Percentiles rank a stretch among this genome's conserved stretches.
Conservation (phyloP, 2,888 invertebrate genomes). For the Dromius quadrimaculatus region DNA sequence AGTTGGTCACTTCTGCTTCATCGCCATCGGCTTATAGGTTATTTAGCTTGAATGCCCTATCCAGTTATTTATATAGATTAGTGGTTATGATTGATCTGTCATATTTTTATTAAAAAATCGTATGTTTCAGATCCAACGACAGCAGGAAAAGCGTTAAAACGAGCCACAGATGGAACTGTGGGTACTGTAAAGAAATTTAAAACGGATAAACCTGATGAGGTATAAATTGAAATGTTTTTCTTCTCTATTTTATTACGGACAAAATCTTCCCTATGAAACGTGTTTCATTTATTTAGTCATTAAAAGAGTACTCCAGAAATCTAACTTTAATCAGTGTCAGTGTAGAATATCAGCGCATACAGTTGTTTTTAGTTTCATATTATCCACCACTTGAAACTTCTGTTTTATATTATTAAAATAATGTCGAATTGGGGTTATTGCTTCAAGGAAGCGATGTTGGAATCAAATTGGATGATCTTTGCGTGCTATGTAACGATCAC, state of each 20-base stretch:
- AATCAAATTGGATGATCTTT: not conserved
- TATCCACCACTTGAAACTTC: slow-evolving; percentile 11
- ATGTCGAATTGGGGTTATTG: not conserved
- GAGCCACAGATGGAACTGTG: slow-evolving; percentile 53
- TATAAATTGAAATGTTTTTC: slow-evolving; percentile 33
- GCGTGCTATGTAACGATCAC: not conserved
- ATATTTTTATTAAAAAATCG: not conserved
- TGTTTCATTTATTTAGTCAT: slow-evolving; percentile 25
- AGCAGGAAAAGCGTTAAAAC: slow-evolving; percentile 62
- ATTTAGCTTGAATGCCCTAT: no score
- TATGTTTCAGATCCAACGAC: slow-evolving; percentile 62
- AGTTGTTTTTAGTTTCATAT: not conserved
- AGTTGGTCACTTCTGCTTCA: no score
- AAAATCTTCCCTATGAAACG: slow-evolving; percentile 27
- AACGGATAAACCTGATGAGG: slow-evolving; percentile 44
- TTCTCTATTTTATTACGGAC: slow-evolving; percentile 31
- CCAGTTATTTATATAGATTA: no score
- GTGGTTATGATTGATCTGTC: no score
- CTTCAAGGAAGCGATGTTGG: slow-evolving; percentile 1
- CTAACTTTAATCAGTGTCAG: slow-evolving; percentile 28
- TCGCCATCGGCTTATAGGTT: no score
- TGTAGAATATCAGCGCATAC: slow-evolving; percentile 13
- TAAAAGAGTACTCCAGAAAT: slow-evolving; percentile 16
- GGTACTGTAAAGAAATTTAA: slow-evolving; percentile 39
- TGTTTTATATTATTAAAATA: not conserved